Conservation (phyloP, 1,140 invertebrate genomes). For the Diprion similis region DNA sequence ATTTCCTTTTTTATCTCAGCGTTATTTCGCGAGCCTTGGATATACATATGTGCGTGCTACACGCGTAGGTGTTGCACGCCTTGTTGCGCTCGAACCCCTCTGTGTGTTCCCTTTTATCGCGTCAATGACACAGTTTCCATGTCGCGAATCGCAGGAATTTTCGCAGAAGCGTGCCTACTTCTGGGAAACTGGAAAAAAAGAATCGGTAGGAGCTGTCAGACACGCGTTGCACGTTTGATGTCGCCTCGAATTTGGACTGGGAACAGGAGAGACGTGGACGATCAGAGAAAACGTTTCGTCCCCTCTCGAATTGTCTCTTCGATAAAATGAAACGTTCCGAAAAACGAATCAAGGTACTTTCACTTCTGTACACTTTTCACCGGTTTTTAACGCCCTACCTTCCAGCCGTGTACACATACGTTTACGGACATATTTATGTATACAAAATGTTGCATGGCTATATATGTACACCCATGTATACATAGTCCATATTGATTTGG, state of each 20-base stretch:
- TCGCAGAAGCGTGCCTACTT: not conserved
- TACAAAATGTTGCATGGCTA: not conserved
- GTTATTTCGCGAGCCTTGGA: no score
- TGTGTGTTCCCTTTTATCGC: not conserved
- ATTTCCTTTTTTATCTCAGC: no score
- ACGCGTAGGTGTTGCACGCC: no score
- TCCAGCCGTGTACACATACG: not conserved
- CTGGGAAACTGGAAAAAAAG: not conserved
- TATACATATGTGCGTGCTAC: no score
- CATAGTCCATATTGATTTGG: not conserved
- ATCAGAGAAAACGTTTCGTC: no score
- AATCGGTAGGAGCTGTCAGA: no score
- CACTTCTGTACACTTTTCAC: not conserved
- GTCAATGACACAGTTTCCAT: not conserved
- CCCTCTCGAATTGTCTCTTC: not conserved
- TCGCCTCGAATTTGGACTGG: no score
- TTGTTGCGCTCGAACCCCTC: not conserved
- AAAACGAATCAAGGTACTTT: not conserved
- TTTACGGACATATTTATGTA: no score
- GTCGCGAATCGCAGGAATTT: constrained; percentile 5
- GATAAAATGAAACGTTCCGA: not conserved
- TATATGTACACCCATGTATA: not conserved
- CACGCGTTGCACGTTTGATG: no score
- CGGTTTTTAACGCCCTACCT: not conserved
- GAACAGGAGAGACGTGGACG: no score